phyloP scores from a whole-genome alignment of 2,113 vertebrate genomes.

The Tichodroma muraria region DNA sequence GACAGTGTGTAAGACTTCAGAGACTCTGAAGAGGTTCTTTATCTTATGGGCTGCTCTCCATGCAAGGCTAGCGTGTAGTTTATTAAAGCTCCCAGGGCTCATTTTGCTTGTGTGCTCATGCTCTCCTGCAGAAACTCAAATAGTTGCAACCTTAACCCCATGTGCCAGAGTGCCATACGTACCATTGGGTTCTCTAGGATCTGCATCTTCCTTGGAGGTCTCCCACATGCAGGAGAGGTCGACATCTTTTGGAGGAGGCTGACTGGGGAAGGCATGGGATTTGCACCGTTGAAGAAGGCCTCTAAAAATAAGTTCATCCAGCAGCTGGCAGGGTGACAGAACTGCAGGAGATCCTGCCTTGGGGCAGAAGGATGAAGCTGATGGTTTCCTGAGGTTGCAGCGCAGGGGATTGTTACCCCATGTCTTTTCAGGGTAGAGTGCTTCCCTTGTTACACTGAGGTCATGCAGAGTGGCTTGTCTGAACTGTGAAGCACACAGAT shows the following conservation, averaged over 20 bases:
- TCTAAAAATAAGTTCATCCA: background rate
- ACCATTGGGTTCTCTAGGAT: fast-evolving
- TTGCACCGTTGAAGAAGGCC: fast-evolving
- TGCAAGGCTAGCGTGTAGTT: fast-evolving
- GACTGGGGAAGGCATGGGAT: background rate
- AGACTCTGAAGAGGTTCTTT: background rate
- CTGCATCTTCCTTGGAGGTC: background rate
- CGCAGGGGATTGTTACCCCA: fast-evolving
- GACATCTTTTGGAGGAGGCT: background rate
- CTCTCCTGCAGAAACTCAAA: background rate
- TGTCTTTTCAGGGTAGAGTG: background rate
- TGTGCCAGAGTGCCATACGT: background rate
- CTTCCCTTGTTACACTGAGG: background rate
- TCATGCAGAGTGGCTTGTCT: background rate
- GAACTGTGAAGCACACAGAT: background rate
- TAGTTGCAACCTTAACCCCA: background rate
- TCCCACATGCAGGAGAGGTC: background rate
- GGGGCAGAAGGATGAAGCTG: background rate
- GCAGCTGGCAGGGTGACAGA: background rate
- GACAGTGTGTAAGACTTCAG: background rate
- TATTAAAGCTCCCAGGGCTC: background rate
- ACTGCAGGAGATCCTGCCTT: background rate
- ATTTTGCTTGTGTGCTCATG: background rate
- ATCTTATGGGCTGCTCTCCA: constrained; percentile 36
- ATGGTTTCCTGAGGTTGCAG: background rate